Evolutionary conservation across 2,888 invertebrate genomes (phyloP).

Genomic region (Xiphydria camelus): DNA sequence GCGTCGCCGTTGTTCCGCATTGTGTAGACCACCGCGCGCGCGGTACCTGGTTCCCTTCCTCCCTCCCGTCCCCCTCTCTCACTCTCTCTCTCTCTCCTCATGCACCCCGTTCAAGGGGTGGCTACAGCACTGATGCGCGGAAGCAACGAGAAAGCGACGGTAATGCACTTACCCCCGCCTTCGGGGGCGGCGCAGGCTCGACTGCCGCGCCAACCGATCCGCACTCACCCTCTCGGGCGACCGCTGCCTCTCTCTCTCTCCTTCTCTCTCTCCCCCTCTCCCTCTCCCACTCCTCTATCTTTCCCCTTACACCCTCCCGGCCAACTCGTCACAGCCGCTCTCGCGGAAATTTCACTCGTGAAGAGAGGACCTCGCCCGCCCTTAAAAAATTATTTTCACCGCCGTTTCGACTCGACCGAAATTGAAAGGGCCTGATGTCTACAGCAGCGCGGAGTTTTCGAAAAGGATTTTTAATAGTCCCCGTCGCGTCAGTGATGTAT

Average conservation of each 20-base stretch:
- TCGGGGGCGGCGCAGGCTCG: conserved; percentile 3
- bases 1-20: conserved; percentile 16
- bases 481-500: no score
- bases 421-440: no score
- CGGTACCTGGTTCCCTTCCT: conserved; percentile 3
- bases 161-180: conserved; percentile 31
- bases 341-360: no score
- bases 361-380: no score
- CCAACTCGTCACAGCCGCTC: no score
- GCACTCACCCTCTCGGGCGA: conserved; percentile 14
- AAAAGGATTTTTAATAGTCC: background rate
- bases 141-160: conserved; percentile 1
- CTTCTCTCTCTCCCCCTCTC: background rate
- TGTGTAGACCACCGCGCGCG: background rate
- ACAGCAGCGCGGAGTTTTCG: no score
- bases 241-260: conserved; percentile 11
- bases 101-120: background rate
- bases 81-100: conserved; percentile 10
- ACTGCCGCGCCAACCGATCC: no score
- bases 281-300: no score
- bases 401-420: no score
- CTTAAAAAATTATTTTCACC: no score
- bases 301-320: no score
- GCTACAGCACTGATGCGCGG: conserved; percentile 4
- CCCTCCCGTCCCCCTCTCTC: conserved; percentile 12